Percentiles rank a stretch among this genome's conserved stretches.
These are phyloP conservation scores for Salarias fasciatus DNA, from an alignment of 2,797 vertebrate genomes.

Conservation along the genomic window DNA sequence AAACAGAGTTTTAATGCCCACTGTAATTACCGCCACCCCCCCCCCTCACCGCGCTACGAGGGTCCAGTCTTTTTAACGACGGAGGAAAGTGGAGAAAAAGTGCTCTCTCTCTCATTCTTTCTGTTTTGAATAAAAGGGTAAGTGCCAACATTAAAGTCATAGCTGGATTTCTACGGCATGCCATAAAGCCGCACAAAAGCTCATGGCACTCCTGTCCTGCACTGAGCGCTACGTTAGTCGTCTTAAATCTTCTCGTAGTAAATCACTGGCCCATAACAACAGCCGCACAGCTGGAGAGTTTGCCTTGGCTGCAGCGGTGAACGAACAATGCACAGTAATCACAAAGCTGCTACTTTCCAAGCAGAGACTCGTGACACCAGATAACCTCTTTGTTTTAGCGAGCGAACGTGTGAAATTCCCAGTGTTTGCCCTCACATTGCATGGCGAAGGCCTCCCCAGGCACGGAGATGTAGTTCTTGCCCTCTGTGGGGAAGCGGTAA, in stretches of 20 bases:
- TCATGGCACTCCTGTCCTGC: constrained; percentile 59
- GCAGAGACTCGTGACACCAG: constrained; percentile 9
- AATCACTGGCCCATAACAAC: constrained; percentile 68
- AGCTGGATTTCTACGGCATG: constrained; percentile 60
- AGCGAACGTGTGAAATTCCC: background rate
- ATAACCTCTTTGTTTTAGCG: background rate
- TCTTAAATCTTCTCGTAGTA: constrained; percentile 67
- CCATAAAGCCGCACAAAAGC: constrained; percentile 70
- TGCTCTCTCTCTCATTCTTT: constrained; percentile 47
- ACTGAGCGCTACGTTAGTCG: constrained; percentile 39
- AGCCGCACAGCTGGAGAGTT: constrained; percentile 59
- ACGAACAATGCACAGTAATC: constrained; percentile 39
- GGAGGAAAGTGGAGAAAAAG: constrained; percentile 60
- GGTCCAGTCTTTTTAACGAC: constrained; percentile 64
- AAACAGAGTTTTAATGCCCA: constrained; percentile 71
- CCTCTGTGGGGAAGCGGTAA: constrained; percentile 92
- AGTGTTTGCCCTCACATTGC: constrained; percentile 84
- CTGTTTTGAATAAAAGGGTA: constrained; percentile 63
- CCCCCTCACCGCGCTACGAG: constrained; percentile 40
- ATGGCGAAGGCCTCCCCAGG: constrained; percentile 89
- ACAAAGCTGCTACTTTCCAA: constrained; percentile 30
- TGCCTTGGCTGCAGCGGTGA: constrained; percentile 59
- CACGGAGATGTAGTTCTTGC: constrained; percentile 92
- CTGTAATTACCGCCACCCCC: constrained; percentile 63
- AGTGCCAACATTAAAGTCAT: constrained; percentile 72